Evolutionary conservation across 2,113 vertebrate species (phyloP), one percentile per base, ranked within the genome.

Genomic region (Gobius niger): DNA sequence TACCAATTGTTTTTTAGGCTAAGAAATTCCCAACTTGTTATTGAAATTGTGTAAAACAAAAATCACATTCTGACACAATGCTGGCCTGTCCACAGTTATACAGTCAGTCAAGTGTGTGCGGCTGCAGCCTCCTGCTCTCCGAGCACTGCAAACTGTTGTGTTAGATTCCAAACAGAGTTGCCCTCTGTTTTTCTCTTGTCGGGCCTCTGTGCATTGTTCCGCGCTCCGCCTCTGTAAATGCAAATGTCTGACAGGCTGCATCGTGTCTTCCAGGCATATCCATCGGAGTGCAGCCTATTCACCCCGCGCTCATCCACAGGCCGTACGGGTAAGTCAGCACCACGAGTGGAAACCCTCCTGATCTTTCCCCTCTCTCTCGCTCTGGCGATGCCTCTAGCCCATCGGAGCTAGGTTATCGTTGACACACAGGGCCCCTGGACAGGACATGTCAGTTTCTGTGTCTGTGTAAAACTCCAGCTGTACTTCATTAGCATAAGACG

Each of bases 271-370:
- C 88, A 99, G 97, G 97, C 87, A 93, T 98, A 83, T 94, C 96
- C 57, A 89, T 98, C 76, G 95, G 96, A 70, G 94, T 98, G 60
- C 97, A 98, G 90, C 95, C 96, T 91, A 84, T 99, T 75, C 96
- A 98, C 82, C 97, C 96, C 50, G 92, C 96, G 59, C 94, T 98
- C 84, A 94, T 99, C 88, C 97, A 98, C 91, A 94, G 97, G 87
- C 94, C 96, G 54, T 97, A 96, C 69, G 96, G 97, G 97, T 99
- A 93, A 98, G 96, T 93, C 75, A 86, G 79, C 75, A 42, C 57
- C 7, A 49, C 79, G 82, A 85, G 85, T 85, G 83, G 78, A 42
- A 60, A 8, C 13, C 86, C 70, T 70, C 81, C 75, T 77, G 68
- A 79, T 86, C 9, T 81, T 74, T 86, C 67, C 65, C 65, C 67